Base-by-base conservation (phyloP, 1,140 invertebrate genomes). In the Centruroides sculpturatus region DNA sequence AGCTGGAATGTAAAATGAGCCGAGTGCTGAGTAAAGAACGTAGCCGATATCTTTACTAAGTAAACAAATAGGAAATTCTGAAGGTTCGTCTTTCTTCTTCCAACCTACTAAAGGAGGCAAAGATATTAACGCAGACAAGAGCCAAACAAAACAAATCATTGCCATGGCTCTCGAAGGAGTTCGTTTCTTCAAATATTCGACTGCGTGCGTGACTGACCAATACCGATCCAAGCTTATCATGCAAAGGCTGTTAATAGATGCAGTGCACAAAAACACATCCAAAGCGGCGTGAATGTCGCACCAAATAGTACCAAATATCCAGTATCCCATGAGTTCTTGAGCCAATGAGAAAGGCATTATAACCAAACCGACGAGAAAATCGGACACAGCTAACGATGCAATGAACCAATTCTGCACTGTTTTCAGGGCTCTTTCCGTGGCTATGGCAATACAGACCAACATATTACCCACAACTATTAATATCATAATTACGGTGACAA, bases 351-450 rank as follows among this genome's bases (percentile, higher is more conserved):
- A 96, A 9, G 94, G 94, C 92, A 98, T 96, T 67, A 97, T 92
- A 53, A 97, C 80, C 6, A 96, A 76, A 5, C 94, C 94, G 4
- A 97, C 76, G 68, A 94, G 89, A 73, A 96, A 93, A 75, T 98
- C 94, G 1, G 92, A 90, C 62, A 97, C 88, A 0, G 93, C 92
- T 65, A 98, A 72, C n/a, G 92, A 95, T 1, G 90, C 92, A 64
- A 97, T 96, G 73, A 97, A 96, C 90, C 92, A 95, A 72, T 98
- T 96, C 72, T 96, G 92, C 65, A 94, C 91, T 64, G 92, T 92
- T 73, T 96, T 97, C 59, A 98, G 75, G 1, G 89, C 85, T 70
- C 92, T 93, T 67, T 95, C 90, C 0, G 90, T 95, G 48, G 85
- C 87, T 64, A 97, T 96, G n/a, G 93, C 92, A 59, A 97, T 92